phyloP scores from a whole-genome alignment of 2,888 invertebrate species.

The Zygothrica quintamaculata region DNA sequence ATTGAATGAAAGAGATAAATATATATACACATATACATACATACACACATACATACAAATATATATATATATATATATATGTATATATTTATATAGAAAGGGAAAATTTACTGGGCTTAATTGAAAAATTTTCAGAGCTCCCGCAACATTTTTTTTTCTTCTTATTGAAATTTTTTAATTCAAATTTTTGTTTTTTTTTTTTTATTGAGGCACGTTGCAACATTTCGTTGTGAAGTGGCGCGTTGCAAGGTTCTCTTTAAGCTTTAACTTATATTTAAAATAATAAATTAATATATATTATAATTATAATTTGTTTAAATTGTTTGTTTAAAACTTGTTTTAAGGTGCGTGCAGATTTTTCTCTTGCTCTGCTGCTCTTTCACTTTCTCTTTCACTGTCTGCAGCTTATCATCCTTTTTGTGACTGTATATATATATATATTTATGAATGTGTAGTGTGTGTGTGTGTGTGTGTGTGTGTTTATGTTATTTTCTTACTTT shows the following conservation, averaged over 20 bases:
- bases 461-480: constrained; percentile 1
- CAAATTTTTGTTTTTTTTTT: neutral
- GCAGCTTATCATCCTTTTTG: neutral
- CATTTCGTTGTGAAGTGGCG: constrained; percentile 50
- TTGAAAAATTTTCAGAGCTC: constrained; percentile 42
- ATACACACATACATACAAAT: constrained; percentile 42
- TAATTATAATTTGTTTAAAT: too few relatives aligned
- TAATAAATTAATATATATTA: too few relatives aligned
- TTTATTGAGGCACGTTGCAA: constrained; percentile 33
- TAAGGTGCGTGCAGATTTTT: neutral
- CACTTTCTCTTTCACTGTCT: too few relatives aligned
- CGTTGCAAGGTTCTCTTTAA: constrained; percentile 46
- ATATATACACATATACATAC: constrained; percentile 1
- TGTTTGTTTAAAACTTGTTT: too few relatives aligned
- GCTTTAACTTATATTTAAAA: too few relatives aligned
- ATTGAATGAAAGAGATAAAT: neutral
- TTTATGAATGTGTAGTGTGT: neutral
- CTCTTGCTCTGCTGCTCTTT: too few relatives aligned
- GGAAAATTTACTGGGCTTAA: constrained; percentile 39
- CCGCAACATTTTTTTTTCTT: constrained; percentile 40
- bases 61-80: too few relatives aligned
- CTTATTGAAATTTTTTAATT: constrained; percentile 34
- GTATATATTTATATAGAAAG: too few relatives aligned
- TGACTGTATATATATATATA: neutral
- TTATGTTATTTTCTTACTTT: neutral